Evolutionary conservation across 2,888 invertebrate species (phyloP).

Genomic region (Bimastos eiseni): DNA sequence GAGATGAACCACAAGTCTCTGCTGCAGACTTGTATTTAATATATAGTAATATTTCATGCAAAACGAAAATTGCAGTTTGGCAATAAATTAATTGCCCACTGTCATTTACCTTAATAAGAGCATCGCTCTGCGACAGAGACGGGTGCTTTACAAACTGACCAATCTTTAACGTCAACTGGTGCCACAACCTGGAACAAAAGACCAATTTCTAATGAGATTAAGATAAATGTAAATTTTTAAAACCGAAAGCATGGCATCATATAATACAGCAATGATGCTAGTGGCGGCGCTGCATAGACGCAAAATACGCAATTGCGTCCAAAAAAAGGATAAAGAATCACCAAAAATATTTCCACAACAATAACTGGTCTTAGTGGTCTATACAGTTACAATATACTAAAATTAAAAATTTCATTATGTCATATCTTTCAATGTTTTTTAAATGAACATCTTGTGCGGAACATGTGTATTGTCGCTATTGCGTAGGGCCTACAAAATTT

Average conservation of each 20-base stretch:
- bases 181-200: slow-evolving; percentile 78
- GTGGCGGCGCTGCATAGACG: too few species aligned
- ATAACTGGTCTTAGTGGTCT: too few species aligned
- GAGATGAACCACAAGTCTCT: not conserved
- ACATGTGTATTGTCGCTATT: too few species aligned
- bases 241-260: not conserved
- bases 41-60: not conserved
- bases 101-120: slow-evolving; percentile 53
- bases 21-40: not conserved
- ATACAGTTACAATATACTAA: too few species aligned
- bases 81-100: not conserved
- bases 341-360: too few species aligned
- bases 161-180: slow-evolving; percentile 87
- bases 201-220: not conserved
- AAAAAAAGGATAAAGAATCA: too few species aligned
- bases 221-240: not conserved
- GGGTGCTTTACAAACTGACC: slow-evolving; percentile 79
- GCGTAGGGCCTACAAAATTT: too few species aligned
- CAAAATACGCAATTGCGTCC: too few species aligned
- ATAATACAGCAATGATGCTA: too few species aligned
- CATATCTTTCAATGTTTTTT: too few species aligned
- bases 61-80: not conserved
- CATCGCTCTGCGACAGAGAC: slow-evolving; percentile 74
- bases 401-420: too few species aligned
- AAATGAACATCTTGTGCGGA: too few species aligned